Conservation (phyloP, 2,797 vertebrate species). For the Chelidonichthys spinosus region DNA sequence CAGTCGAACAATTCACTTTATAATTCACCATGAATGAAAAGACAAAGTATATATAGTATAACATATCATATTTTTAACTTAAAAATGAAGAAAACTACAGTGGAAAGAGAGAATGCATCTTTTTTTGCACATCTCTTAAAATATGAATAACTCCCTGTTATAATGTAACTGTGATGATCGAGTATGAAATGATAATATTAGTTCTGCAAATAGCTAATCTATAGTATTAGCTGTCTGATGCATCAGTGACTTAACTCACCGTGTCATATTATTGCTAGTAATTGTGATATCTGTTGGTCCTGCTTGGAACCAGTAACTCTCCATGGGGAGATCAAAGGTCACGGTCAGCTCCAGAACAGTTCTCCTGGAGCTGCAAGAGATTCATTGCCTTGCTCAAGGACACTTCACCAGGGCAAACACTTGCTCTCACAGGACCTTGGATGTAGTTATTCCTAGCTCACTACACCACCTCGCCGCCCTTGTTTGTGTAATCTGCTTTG, state of each 20-base stretch:
- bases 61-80: not conserved
- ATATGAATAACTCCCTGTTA: conserved; percentile 2
- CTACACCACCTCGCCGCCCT: conserved; percentile 54
- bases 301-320: conserved; percentile 40
- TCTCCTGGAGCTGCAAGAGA: conserved; percentile 85
- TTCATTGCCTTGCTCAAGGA: conserved; percentile 83
- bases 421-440: conserved; percentile 65
- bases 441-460: conserved; percentile 70
- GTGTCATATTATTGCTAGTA: conserved; percentile 29
- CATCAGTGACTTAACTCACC: not conserved
- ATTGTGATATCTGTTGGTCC: conserved; percentile 43
- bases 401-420: conserved; percentile 60
- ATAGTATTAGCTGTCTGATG: not conserved
- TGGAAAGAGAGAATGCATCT: not conserved
- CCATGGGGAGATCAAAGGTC: conserved; percentile 58
- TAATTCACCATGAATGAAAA: not conserved
- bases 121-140: conserved; percentile 5
- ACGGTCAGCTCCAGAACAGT: conserved; percentile 75
- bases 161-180: conserved; percentile 14
- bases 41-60: not conserved
- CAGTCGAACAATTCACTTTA: not conserved
- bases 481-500: conserved; percentile 73
- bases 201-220: not conserved
- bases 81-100: not conserved
- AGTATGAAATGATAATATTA: not conserved